Conservation (phyloP, 2,888 invertebrate genomes). For the Gonocerus acuteangulatus region DNA sequence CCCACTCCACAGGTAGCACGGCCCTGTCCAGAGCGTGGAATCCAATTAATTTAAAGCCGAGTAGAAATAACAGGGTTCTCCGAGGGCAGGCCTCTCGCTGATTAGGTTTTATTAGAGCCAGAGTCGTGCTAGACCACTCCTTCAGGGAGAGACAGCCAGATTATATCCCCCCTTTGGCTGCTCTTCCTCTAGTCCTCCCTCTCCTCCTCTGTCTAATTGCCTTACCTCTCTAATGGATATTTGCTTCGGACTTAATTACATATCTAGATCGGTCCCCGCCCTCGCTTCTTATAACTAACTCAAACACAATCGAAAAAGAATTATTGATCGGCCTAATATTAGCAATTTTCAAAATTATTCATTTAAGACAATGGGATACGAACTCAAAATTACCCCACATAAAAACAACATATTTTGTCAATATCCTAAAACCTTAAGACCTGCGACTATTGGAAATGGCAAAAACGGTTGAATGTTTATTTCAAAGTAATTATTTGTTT, state of each 20-base stretch:
- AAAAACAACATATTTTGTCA: too few species aligned
- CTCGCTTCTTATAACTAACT: too few species aligned
- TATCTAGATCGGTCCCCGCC: slow-evolving; percentile 6
- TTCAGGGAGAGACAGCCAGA: neutral
- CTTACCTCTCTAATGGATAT: slow-evolving; percentile 20
- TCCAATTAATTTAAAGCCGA: slow-evolving; percentile 45
- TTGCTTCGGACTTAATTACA: slow-evolving; percentile 19
- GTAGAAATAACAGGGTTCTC: slow-evolving; percentile 45
- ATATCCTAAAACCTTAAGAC: too few species aligned
- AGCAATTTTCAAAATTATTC: too few species aligned
- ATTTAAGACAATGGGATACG: too few species aligned
- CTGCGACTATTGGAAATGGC: too few species aligned
- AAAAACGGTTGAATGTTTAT: too few species aligned
- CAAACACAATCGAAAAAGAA: too few species aligned
- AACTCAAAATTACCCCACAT: too few species aligned
- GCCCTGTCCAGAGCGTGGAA: slow-evolving; percentile 37
- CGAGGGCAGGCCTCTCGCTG: slow-evolving; percentile 34
- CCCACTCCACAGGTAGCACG: slow-evolving; percentile 29
- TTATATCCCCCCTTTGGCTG: slow-evolving; percentile 13
- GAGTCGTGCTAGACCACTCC: slow-evolving; percentile 37
- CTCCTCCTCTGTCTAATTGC: slow-evolving; percentile 1
- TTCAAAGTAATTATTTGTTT: too few species aligned
- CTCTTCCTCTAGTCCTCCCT: slow-evolving; percentile 1
- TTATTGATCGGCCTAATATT: too few species aligned
- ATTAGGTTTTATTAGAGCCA: slow-evolving; percentile 38